Conservation (phyloP, 2,113 vertebrate genomes). For the Scomber scombrus region DNA sequence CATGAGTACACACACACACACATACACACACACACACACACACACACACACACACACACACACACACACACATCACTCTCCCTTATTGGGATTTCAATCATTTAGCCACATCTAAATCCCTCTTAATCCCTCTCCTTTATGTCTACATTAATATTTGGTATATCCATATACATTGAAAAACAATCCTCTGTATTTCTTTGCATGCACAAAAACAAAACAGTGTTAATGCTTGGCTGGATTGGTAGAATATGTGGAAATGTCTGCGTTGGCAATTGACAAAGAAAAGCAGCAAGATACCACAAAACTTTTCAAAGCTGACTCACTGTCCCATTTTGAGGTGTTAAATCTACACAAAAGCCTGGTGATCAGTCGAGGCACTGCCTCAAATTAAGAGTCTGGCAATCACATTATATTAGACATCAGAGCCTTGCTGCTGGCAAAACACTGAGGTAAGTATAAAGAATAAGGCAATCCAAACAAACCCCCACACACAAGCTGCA, state of each 20-base stretch:
- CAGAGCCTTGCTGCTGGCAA: constrained; percentile 15
- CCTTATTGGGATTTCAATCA: background rate
- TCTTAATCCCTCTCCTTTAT: background rate
- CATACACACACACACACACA: constrained; percentile 11
- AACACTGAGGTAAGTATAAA: constrained; percentile 40
- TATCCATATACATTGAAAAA: constrained; percentile 18
- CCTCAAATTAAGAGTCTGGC: constrained; percentile 23
- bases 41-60: background rate
- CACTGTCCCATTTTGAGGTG: background rate
- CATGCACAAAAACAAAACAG: background rate
- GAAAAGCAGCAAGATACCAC: background rate
- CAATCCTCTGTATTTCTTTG: constrained; percentile 1
- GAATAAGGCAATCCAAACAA: constrained; percentile 41
- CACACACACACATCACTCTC: background rate
- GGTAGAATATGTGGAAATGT: background rate
- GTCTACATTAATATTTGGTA: constrained; percentile 19
- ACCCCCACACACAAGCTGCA: constrained; percentile 28
- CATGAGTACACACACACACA: background rate
- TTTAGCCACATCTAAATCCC: background rate
- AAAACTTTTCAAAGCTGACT: background rate
- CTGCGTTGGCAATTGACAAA: background rate
- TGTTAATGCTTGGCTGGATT: background rate
- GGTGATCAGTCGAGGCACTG: constrained; percentile 8
- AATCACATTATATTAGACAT: constrained; percentile 16
- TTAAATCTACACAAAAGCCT: constrained; percentile 6